These are phyloP conservation scores for Julus scanicus DNA, from an alignment of 2,888 invertebrate genomes.

Conservation along the genomic window DNA sequence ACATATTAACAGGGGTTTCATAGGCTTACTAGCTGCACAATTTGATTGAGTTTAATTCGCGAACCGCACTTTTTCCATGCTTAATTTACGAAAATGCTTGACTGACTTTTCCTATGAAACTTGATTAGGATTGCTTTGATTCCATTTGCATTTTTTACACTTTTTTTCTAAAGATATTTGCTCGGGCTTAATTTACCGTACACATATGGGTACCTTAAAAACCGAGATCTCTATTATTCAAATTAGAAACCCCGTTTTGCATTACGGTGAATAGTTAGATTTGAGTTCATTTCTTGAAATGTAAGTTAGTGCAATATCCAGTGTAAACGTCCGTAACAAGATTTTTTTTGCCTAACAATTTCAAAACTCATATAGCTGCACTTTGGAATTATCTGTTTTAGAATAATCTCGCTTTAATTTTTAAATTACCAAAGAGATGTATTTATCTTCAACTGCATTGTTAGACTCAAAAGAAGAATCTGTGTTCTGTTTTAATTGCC, in stretches of 20 bases:
- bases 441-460: too few species aligned
- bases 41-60: slow-evolving; percentile 24
- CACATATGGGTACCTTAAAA: background rate
- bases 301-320: too few species aligned
- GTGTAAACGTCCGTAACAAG: too few species aligned
- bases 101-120: slow-evolving; percentile 15
- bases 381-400: too few species aligned
- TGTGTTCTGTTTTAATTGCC: background rate
- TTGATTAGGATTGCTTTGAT: slow-evolving; percentile 7
- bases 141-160: background rate
- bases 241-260: too few species aligned
- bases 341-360: too few species aligned
- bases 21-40: background rate
- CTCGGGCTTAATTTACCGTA: background rate
- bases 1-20: slow-evolving; percentile 27
- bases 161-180: background rate
- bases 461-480: too few species aligned
- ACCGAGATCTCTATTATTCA: background rate
- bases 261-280: too few species aligned
- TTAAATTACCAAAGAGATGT: too few species aligned
- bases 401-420: too few species aligned
- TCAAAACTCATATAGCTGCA: too few species aligned
- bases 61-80: background rate
- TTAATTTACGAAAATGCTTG: slow-evolving; percentile 28
- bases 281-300: too few species aligned